Base-by-base conservation (phyloP, 2,113 vertebrate genomes). In the Irena cyanogastra region DNA sequence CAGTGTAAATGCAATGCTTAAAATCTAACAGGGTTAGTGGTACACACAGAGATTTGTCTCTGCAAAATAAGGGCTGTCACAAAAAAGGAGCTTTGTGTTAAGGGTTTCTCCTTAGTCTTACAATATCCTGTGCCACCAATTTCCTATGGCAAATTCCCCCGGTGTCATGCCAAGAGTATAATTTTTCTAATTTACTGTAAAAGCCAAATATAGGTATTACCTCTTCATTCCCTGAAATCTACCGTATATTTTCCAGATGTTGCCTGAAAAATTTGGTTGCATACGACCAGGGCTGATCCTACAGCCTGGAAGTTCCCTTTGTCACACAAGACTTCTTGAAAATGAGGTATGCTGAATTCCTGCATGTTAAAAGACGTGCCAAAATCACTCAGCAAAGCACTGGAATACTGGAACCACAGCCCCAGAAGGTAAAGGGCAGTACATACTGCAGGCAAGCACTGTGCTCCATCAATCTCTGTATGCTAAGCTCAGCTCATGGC, bases 131-230 rank as follows among this genome's bases (percentile, higher is more conserved):
- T 76, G 83, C 68, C 79, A 88, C 64, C 33, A 13, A 52, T 63
- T 86, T 90, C 79, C 70, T 70, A 15, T 11, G 71, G 75, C 83
- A 93, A 90, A 89, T 49, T 47, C 71, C 60, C 54, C 82, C 1
- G 24, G 90, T 76, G 26, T 4, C 0, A 0, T 42, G 60, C 91
- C 91, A 91, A 22, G 61, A 63, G 70, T 57, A 79, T 91, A 16
- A 4, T 77, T 90, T 95, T 89, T 61, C 84, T 87, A 91, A 89
- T 39, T 91, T 74, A 61, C 89, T 17, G 4, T 41, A 87, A 66
- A 88, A 93, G 84, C 78, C 79, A 75, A 95, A 85, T 59, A 66
- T 2, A 95, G 84, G 82, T 52, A 91, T 91, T 83, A 74, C 63
- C 52, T 93, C 84, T 77, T 76, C 42, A 59, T 66, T 70, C 75